A percentile compares a stretch with the other conserved stretches of the same genome.
Evolutionary conservation across 2,888 invertebrate genomes (phyloP).

Genomic region (Pharmacophagus antenor): DNA sequence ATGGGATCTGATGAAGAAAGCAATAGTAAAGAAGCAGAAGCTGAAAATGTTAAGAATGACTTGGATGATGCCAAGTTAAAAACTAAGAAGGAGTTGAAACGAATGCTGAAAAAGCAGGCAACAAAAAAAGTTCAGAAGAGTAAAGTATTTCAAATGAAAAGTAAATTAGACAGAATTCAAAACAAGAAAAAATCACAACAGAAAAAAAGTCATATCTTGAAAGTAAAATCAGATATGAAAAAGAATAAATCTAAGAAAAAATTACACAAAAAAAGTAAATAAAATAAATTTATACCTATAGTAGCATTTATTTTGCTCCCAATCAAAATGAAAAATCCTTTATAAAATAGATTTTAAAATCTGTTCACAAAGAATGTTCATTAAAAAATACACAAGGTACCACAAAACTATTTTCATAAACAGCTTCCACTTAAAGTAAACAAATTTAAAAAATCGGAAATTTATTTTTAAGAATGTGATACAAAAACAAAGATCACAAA

Average conservation of each 20-base stretch:
- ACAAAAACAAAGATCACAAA: no score
- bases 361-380: no score
- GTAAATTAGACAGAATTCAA: conserved; percentile 84
- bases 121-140: conserved; percentile 88
- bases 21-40: conserved; percentile 46
- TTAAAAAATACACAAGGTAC: no score
- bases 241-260: conserved; percentile 70
- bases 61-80: conserved; percentile 55
- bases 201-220: conserved; percentile 58
- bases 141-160: conserved; percentile 88
- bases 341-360: no score
- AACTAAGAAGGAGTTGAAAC: conserved; percentile 86
- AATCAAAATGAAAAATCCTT: background rate
- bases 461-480: no score
- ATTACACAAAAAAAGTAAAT: conserved; percentile 62
- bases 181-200: conserved; percentile 84
- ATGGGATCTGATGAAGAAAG: conserved; percentile 63
- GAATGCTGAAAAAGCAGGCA: conserved; percentile 85
- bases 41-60: conserved; percentile 51
- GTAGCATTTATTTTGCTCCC: background rate
- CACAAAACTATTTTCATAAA: no score
- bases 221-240: conserved; percentile 47
- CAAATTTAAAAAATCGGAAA: no score
- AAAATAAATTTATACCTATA: conserved; percentile 14
- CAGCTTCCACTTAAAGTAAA: no score